Base-by-base conservation (phyloP, 1,140 invertebrate species). In the Drosophila kurseongensis region DNA sequence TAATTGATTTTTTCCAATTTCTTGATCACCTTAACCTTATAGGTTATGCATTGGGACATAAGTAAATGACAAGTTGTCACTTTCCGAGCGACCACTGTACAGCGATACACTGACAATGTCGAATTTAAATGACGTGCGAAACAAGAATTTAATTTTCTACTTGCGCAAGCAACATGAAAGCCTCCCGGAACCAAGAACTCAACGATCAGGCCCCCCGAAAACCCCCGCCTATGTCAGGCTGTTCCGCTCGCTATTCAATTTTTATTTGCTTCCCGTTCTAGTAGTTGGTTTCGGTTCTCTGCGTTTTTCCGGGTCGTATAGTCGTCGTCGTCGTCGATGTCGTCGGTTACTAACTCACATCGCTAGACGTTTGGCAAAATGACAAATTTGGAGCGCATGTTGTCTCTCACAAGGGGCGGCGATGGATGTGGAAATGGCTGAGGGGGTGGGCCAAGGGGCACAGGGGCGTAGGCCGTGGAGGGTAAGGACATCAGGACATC, bases 61-160 rank as follows among this genome's bases (percentile, higher is more conserved):
- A 23, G 4, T 23, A 23, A 23, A 23, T 23, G 23, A 23, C 23
- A 23, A 23, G 23, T 2, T 18, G 1, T 8, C 2, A 27, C 8
- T 2, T n/a, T 41, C 0, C 14, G 5, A 35, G 35, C n/a, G 1
- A 7, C 32, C 41, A 52, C 61, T 68, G 61, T 66, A 32, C 27
- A 12, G 59, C 45, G 12, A 67, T 67, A 47, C 55, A 54, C 62
- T 75, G 80, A 72, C 84, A 84, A 45, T 84, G 83, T 76, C 65
- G 84, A 80, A 91, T 91, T 84, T 84, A 90, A 91, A 89, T 90
- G 83, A 89, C 80, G 90, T 82, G 85, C 85, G 78, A 91, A 91
- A 90, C 74, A 86, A 89, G 90, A 91, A 91, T 90, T 91, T 91
- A 80, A 90, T 90, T 90, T 91, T 91, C 90, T 69, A 66, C 77